phyloP scores from a whole-genome alignment of 2,113 vertebrate species.

The Ursus arctos region DNA sequence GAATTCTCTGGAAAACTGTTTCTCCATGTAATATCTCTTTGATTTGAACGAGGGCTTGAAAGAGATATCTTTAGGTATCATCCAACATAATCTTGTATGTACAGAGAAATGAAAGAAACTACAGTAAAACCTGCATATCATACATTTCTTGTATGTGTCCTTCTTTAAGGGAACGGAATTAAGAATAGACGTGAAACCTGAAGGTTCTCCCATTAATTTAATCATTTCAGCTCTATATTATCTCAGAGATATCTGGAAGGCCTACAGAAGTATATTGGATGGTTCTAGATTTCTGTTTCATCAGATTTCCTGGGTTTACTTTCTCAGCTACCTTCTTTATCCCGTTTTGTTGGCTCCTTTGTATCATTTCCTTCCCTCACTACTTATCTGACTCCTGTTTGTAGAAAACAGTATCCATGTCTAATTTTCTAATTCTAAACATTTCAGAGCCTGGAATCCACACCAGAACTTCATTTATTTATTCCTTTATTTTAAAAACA shows the following conservation, averaged over 20 bases:
- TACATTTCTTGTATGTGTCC: neutral
- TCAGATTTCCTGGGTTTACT: neutral
- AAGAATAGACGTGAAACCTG: neutral
- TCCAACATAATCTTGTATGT: neutral
- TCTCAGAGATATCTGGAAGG: neutral
- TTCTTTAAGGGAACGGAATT: neutral
- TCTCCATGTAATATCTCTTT: neutral
- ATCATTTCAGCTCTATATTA: neutral
- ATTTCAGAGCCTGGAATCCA: neutral
- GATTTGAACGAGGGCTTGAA: neutral
- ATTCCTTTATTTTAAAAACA: neutral
- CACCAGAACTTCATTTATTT: neutral
- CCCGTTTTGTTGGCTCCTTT: neutral
- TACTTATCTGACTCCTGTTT: neutral
- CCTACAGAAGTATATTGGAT: neutral
- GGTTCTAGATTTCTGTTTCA: neutral
- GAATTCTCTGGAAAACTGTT: neutral
- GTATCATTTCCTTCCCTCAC: neutral
- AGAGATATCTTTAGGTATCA: neutral
- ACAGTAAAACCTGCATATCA: neutral
- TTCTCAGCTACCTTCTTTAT: neutral
- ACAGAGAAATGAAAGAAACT: neutral
- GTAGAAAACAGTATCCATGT: neutral
- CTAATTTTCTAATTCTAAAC: neutral
- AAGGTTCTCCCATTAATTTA: neutral